Conservation (phyloP, 2,888 invertebrate genomes). For the Lagria hirta region DNA sequence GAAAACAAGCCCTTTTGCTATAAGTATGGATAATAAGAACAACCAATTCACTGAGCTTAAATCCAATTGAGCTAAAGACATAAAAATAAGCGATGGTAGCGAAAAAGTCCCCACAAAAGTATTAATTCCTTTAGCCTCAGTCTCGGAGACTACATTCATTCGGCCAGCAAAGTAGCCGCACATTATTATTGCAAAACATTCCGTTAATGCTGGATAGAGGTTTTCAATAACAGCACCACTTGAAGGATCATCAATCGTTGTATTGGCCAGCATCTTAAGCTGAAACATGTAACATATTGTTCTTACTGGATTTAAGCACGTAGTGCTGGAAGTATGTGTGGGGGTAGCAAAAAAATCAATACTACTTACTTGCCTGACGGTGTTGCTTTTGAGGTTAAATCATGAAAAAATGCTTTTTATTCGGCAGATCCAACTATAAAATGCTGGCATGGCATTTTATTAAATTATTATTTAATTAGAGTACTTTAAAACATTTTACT, state of each 20-base stretch:
- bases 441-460: no score
- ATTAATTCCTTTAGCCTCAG: slow-evolving; percentile 86
- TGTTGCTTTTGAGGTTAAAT: no score
- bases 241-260: slow-evolving; percentile 13
- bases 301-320: no score
- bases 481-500: no score
- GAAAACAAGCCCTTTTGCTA: slow-evolving; percentile 86
- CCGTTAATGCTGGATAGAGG: slow-evolving; percentile 85
- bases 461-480: no score
- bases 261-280: no score
- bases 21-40: slow-evolving; percentile 80
- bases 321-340: no score
- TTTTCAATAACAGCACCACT: slow-evolving; percentile 65
- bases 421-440: no score
- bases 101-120: slow-evolving; percentile 94
- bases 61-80: slow-evolving; percentile 82
- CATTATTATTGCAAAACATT: slow-evolving; percentile 89
- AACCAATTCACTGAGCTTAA: slow-evolving; percentile 86
- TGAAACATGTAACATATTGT: no score
- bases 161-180: slow-evolving; percentile 90
- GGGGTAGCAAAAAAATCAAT: no score
- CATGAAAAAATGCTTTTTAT: no score
- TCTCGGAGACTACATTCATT: slow-evolving; percentile 75
- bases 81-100: slow-evolving; percentile 87
- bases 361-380: no score